These are phyloP conservation scores for Trachelipus rathkii DNA, from an alignment of 1,140 invertebrate species.

Conservation along the genomic window DNA sequence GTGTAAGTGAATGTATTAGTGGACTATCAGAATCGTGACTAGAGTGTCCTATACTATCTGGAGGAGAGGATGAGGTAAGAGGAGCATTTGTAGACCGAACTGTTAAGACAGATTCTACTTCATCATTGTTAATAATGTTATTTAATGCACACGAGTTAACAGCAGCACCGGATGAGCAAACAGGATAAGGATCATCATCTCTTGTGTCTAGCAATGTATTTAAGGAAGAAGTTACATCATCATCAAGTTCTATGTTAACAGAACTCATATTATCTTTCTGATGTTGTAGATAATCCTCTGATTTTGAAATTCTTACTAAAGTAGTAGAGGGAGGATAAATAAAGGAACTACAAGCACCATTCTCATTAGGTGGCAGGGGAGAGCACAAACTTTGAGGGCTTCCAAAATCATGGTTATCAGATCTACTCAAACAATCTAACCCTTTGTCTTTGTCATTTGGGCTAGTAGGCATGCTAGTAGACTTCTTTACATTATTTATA, in stretches of 20 bases:
- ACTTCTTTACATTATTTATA: slow-evolving; percentile 34
- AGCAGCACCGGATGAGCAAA: neutral
- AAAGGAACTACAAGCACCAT: slow-evolving; percentile 46
- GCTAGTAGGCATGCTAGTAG: slow-evolving; percentile 39
- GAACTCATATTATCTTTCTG: slow-evolving; percentile 71
- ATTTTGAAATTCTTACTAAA: slow-evolving; percentile 71
- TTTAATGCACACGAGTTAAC: slow-evolving; percentile 8
- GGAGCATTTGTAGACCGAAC: slow-evolving; percentile 89
- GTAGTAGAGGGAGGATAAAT: slow-evolving; percentile 49
- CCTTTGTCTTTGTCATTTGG: slow-evolving; percentile 32
- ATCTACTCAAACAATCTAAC: slow-evolving; percentile 13
- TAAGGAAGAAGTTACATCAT: slow-evolving; percentile 84
- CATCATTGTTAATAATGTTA: slow-evolving; percentile 28
- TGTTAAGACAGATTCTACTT: slow-evolving; percentile 58
- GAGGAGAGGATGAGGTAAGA: slow-evolving; percentile 51
- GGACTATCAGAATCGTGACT: slow-evolving; percentile 64
- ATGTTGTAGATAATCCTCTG: slow-evolving; percentile 77
- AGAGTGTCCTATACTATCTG: slow-evolving; percentile 55
- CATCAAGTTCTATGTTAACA: slow-evolving; percentile 77
- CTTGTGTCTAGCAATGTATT: slow-evolving; percentile 82
- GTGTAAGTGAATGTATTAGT: slow-evolving; percentile 62
- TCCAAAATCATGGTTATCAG: slow-evolving; percentile 33
- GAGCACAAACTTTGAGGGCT: slow-evolving; percentile 40
- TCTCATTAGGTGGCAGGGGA: slow-evolving; percentile 36
- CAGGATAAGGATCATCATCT: slow-evolving; percentile 48